These are phyloP conservation scores for Piscicola geometra DNA, from an alignment of 2,888 invertebrate genomes.

Conservation along the genomic window DNA sequence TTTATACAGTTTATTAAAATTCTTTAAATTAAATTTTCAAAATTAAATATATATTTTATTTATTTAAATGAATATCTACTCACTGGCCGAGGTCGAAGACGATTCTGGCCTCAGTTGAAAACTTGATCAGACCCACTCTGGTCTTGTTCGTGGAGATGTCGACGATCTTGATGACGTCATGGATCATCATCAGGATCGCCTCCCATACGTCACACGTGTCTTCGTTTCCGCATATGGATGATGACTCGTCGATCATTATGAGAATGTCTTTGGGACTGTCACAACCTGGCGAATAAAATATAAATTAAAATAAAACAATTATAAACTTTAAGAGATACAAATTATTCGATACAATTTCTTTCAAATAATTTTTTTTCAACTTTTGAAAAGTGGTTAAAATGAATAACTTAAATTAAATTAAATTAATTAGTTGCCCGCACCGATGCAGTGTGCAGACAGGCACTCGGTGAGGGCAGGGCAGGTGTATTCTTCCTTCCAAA, in stretches of 20 bases:
- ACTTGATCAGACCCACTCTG: slow-evolving; percentile 10
- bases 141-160: slow-evolving; percentile 11
- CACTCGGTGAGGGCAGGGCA: slow-evolving; percentile 2
- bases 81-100: slow-evolving; percentile 15
- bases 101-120: neutral
- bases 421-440: neutral
- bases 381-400: neutral
- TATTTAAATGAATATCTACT: neutral
- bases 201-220: neutral
- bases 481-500: neutral
- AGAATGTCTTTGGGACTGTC: slow-evolving; percentile 13
- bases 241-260: slow-evolving; percentile 3
- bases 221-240: neutral
- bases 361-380: no score
- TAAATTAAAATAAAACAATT: no score
- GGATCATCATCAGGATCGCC: neutral
- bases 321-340: no score
- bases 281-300: slow-evolving; percentile 5
- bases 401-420: neutral
- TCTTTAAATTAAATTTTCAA: neutral
- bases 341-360: no score
- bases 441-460: neutral
- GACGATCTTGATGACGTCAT: slow-evolving; percentile 8
- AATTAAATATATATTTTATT: neutral
- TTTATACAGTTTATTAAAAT: neutral